Percentiles rank a stretch among this genome's conserved stretches.
Conservation (phyloP, 1,140 invertebrate species). For the Lepidurus couesii region DNA sequence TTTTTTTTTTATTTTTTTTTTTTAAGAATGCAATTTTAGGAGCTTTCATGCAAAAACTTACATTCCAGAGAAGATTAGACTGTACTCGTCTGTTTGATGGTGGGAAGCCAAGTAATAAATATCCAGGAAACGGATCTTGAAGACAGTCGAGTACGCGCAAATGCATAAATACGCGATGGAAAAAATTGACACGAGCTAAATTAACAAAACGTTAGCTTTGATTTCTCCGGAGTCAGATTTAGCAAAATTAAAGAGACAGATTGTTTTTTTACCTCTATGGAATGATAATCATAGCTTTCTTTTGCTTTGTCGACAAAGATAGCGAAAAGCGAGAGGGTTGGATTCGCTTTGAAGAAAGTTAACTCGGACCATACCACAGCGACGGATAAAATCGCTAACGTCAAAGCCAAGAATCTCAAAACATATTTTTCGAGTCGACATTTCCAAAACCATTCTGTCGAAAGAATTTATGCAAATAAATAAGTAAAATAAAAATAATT, state of each 20-base stretch:
- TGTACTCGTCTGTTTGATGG: constrained; percentile 98
- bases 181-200: constrained; percentile 73
- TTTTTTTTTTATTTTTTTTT: too few relatives aligned
- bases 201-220: constrained; percentile 39
- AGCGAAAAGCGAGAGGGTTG: constrained; percentile 92
- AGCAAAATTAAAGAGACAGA: constrained; percentile 50
- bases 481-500: not conserved
- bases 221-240: not conserved
- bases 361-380: constrained; percentile 97
- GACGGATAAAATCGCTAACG: constrained; percentile 71
- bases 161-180: constrained; percentile 92
- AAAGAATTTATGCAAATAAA: constrained; percentile 33
- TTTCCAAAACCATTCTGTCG: constrained; percentile 92
- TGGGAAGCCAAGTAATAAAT: constrained; percentile 94
- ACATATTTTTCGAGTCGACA: constrained; percentile 71
- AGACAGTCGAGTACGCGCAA: constrained; percentile 95
- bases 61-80: constrained; percentile 93
- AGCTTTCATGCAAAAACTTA: constrained; percentile 44
- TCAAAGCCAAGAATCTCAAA: constrained; percentile 63
- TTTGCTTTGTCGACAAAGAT: constrained; percentile 77
- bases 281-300: constrained; percentile 81
- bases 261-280: constrained; percentile 76
- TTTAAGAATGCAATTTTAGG: constrained; percentile 20
- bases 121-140: constrained; percentile 93
- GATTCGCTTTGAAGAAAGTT: constrained; percentile 88